phyloP scores from a whole-genome alignment of 2,888 invertebrate genomes.

The Polydrusus cervinus region DNA sequence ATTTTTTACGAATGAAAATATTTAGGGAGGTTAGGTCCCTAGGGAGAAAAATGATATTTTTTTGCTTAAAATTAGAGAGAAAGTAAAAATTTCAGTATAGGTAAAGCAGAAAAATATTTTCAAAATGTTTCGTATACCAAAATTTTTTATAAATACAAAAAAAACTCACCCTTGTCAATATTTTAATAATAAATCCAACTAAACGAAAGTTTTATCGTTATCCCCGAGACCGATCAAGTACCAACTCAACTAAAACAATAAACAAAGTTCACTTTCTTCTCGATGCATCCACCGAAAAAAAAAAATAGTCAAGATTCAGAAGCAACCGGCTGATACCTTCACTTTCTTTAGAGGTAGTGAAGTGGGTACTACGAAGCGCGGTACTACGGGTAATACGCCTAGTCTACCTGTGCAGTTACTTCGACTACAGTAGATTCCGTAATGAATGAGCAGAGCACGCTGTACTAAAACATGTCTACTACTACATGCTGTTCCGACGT shows the following conservation, averaged over 20 bases:
- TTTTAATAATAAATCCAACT: not conserved
- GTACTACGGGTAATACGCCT: conserved; percentile 9
- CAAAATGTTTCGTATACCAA: no score
- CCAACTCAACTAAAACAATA: conserved; percentile 16
- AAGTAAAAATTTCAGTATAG: no score
- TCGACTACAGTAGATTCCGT: conserved; percentile 33
- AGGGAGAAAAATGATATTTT: no score
- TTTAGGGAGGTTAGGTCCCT: no score
- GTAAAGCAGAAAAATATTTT: no score
- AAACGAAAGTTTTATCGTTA: not conserved
- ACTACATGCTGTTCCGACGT: not conserved
- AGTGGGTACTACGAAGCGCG: conserved; percentile 30
- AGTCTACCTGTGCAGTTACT: conserved; percentile 16
- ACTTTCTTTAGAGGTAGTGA: conserved; percentile 50
- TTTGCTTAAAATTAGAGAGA: no score
- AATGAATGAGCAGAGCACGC: conserved; percentile 43
- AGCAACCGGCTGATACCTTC: conserved; percentile 39
- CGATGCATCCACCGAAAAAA: conserved; percentile 39
- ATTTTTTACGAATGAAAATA: no score
- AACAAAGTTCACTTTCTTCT: conserved; percentile 50
- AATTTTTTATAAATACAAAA: not conserved
- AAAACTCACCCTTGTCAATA: not conserved
- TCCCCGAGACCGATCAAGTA: not conserved
- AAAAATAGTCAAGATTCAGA: conserved; percentile 34
- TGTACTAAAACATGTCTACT: conserved; percentile 36